These are phyloP conservation scores for Semicossyphus pulcher DNA, from an alignment of 2,113 vertebrate species.

Conservation along the genomic window DNA sequence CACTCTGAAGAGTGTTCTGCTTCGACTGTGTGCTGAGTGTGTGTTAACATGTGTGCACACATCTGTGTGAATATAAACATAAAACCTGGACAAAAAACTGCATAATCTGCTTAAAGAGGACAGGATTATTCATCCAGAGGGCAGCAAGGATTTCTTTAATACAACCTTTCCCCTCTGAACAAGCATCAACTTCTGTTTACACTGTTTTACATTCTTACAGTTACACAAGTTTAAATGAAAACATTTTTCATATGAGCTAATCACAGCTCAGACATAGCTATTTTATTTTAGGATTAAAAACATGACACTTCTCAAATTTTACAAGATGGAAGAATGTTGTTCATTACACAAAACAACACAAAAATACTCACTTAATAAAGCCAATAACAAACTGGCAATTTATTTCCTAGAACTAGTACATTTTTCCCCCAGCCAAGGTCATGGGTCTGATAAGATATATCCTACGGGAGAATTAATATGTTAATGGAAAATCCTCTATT, in stretches of 20 bases:
- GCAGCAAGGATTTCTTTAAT: conserved; percentile 42
- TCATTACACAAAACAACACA: neutral
- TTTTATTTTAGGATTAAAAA: neutral
- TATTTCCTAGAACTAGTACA: no score
- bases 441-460: no score
- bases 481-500: no score
- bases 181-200: neutral
- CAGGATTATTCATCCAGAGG: conserved; percentile 48
- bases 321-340: neutral
- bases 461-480: no score
- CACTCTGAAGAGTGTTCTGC: neutral
- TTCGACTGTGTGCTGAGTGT: neutral
- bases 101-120: conserved; percentile 47
- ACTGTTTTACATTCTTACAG: neutral
- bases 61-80: conserved; percentile 49
- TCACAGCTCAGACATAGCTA: neutral
- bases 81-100: conserved; percentile 47
- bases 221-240: neutral
- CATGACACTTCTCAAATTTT: neutral
- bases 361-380: neutral
- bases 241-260: neutral
- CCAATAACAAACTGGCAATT: neutral
- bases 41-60: conserved; percentile 16
- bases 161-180: conserved; percentile 35
- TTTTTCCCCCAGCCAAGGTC: no score